Evolutionary conservation across 35 echinoderm and acorn worm species (phyloP).

Genomic region (Chiridota heheva): DNA sequence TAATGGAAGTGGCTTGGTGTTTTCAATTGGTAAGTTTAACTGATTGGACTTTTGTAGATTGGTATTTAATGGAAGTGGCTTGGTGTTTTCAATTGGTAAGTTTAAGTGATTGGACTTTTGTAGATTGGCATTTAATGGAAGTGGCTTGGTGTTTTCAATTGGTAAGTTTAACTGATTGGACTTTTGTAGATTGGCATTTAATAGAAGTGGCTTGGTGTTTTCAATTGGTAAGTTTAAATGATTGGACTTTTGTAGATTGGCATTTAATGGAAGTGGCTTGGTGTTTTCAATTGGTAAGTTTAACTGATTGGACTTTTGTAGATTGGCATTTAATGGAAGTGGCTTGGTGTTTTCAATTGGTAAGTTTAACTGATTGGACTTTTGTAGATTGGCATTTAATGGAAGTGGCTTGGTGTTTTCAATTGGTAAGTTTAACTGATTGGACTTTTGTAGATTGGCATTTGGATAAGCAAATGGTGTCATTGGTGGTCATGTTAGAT

Average conservation of each 20-base stretch:
- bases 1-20: not conserved
- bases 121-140: not conserved
- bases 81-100: slow-evolving; percentile 92
- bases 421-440: not conserved
- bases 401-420: not conserved
- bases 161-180: not conserved
- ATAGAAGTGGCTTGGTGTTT: not conserved
- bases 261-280: not conserved
- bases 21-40: not conserved
- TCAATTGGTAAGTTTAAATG: not conserved
- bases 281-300: not conserved
- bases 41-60: not conserved
- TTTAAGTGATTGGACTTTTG: not conserved
- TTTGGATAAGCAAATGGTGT: no score
- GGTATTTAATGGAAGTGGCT: slow-evolving; percentile 59
- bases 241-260: not conserved
- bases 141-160: not conserved
- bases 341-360: not conserved
- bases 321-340: not conserved
- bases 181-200: not conserved
- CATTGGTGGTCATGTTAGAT: no score
- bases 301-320: not conserved
- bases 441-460: not conserved
- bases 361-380: not conserved
- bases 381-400: not conserved